Evolutionary conservation across 2,797 vertebrate genomes (phyloP).

Genomic region (Nannoperca obscura): DNA sequence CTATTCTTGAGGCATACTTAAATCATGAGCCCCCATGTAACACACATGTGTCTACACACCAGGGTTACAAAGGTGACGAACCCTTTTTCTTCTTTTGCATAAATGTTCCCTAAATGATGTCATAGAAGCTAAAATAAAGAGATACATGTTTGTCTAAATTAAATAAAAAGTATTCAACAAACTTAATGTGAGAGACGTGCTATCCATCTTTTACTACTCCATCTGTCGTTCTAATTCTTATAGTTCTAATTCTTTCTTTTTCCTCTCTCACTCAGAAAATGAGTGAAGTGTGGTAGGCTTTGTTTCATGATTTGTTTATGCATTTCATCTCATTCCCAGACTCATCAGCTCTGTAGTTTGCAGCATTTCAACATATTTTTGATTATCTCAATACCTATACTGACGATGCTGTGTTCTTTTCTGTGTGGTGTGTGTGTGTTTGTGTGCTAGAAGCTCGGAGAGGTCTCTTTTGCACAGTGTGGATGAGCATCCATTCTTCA

Average conservation of each 20-base stretch:
- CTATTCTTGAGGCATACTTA: slow-evolving; percentile 23
- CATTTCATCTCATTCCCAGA: slow-evolving; percentile 24
- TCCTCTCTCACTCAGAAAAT: not conserved
- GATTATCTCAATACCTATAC: slow-evolving; percentile 27
- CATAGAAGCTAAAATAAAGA: not conserved
- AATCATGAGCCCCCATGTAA: slow-evolving; percentile 20
- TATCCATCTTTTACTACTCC: not conserved
- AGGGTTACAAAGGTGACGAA: slow-evolving; percentile 17
- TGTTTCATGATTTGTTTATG: slow-evolving; percentile 53
- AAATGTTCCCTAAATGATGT: not conserved
- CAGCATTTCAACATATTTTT: slow-evolving; percentile 41
- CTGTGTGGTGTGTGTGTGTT: slow-evolving; percentile 26
- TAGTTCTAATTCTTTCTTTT: not conserved
- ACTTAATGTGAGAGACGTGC: not conserved
- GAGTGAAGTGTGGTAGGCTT: slow-evolving; percentile 24
- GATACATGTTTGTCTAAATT: not conserved
- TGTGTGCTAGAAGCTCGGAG: slow-evolving; percentile 61
- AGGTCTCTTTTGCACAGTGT: slow-evolving; percentile 71
- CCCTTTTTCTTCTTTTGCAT: not conserved
- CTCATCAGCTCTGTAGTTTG: slow-evolving; percentile 10
- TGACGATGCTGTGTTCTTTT: slow-evolving; percentile 3
- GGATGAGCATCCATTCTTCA: slow-evolving; percentile 55
- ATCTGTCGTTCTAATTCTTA: slow-evolving; percentile 2
- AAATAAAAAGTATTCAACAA: not conserved
- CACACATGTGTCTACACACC: not conserved